Base-by-base conservation (phyloP, 2,797 vertebrate genomes). In the Astyanax mexicanus region DNA sequence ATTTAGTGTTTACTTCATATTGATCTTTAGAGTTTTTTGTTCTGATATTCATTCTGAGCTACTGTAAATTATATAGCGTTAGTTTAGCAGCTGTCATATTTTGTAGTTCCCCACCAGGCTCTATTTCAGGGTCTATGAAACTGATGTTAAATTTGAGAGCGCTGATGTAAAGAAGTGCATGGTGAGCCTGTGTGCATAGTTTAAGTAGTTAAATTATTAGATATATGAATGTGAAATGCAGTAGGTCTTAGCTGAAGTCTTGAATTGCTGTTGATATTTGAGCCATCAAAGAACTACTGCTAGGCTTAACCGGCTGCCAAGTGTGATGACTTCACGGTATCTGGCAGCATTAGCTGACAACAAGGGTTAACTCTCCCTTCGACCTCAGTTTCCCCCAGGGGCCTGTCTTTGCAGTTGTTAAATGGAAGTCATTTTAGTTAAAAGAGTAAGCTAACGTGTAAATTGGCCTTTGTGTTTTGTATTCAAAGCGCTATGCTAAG, bases 261-360 rank as follows among this genome's bases (percentile, higher is more conserved):
- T 38, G 57, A 61, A 19, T 11, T 40, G 57, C 7, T 19, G 57
- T 25, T 4, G 60, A 9, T 54, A 4, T 40, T 49, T 40, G 13
- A 23, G 19, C 7, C 2, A 37, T 29, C n/a, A 0, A 25, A 12
- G 17, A 35, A 37, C 11, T 40, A 25, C 35, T 60, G 21, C 21
- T 37, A 42, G 17, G n/a, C n/a, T n/a, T n/a, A n/a, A n/a, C 38
- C 37, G 13, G 1, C 15, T 10, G 73, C 40, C 25, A n/a, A n/a
- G n/a, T n/a, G n/a, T n/a, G n/a, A 27, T 27, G 62, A 58, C 51
- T 37, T 67, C 52, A 75, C 40, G 25, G 47, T 69, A 35, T 51
- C 27, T 69, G 19, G 37, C 17, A 49, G 8, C 23, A 60, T 29
- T 4, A 38, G 42, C 52, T 60, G 37, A 68, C 65, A 40, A 29